These are phyloP conservation scores for Oophaga pumilio DNA, from an alignment of 2,113 vertebrate genomes.

Conservation along the genomic window DNA sequence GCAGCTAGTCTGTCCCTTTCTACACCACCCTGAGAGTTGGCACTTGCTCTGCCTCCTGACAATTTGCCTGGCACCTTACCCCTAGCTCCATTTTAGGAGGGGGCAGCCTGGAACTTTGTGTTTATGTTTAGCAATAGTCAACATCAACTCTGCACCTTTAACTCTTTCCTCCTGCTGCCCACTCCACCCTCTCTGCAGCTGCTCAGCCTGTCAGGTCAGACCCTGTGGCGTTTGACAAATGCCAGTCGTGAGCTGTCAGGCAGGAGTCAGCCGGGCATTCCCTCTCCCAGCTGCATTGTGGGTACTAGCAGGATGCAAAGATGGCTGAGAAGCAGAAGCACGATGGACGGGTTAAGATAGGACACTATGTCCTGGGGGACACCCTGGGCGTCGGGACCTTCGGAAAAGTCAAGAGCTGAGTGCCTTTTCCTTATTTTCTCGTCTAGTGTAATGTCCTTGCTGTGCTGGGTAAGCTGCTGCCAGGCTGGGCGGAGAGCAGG, in stretches of 20 bases:
- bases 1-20: neutral
- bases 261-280: slow-evolving; percentile 59
- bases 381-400: slow-evolving; percentile 97
- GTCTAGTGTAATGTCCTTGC: neutral
- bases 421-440: slow-evolving; percentile 60
- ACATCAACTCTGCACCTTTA: slow-evolving; percentile 8
- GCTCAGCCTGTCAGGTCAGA: slow-evolving; percentile 32
- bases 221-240: slow-evolving; percentile 2
- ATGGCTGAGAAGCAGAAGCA: slow-evolving; percentile 97
- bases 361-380: slow-evolving; percentile 94
- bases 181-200: slow-evolving; percentile 2
- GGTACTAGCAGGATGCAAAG: slow-evolving; percentile 66
- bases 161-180: neutral
- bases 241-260: slow-evolving; percentile 52
- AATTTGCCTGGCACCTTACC: slow-evolving; percentile 51
- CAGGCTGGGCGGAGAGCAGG: neutral
- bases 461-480: neutral
- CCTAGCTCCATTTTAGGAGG: neutral
- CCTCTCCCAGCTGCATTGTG: slow-evolving; percentile 69
- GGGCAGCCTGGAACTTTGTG: too few relatives aligned
- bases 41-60: neutral
- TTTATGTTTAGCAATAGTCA: neutral
- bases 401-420: slow-evolving; percentile 99
- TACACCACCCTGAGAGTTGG: neutral
- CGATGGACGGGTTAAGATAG: slow-evolving; percentile 95